Base-by-base conservation (phyloP, 2,888 invertebrate genomes). In the Synergus umbraculus region DNA sequence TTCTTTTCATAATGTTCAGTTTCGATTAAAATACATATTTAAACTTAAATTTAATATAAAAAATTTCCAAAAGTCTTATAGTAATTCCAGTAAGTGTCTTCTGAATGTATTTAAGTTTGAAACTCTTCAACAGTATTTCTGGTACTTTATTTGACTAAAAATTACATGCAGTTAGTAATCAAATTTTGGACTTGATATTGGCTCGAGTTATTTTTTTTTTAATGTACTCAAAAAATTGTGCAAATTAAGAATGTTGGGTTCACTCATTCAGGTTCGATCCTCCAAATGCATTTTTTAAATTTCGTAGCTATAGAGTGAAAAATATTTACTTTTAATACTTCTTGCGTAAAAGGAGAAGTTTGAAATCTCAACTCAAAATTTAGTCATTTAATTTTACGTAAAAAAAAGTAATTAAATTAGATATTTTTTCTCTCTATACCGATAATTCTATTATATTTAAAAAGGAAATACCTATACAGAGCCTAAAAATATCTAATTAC, bases 191-290 rank as follows among this genome's bases (percentile, higher is more conserved):
- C 46, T 46, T 69, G 46, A 41, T 54, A 15, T 22, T 29, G 0
- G 13, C 13, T 46, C 69, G 41, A 37, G 49, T 22, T 22, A 13
- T 7, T 49, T 29, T 29, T 46, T 43, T 66, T 67, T 73, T 69
- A 18, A 4, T 69, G 29, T 69, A 69, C 49, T 54, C 49, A 69
- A 69, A 29, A 49, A 43, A 66, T 41, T n/a, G 41, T 66, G 15
- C 5, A 37, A 37, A 37, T 37, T 37, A 37, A 37, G 5, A 5
- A 5, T 37, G 37, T 37, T 37, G 37, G 37, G 5, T 37, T 29
- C 22, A 29, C 22, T 29, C 2, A 2, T 29, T 29, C 29, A 29
- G 29, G 29, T 29, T 29, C 3, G 3, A 29, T 29, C 29, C 29
- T 29, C 37, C 37, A 37, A 37, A 37, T 37, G 4, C 37, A 37